Conservation (phyloP, 2,113 vertebrate genomes). For the Nyctereutes procyonoides region DNA sequence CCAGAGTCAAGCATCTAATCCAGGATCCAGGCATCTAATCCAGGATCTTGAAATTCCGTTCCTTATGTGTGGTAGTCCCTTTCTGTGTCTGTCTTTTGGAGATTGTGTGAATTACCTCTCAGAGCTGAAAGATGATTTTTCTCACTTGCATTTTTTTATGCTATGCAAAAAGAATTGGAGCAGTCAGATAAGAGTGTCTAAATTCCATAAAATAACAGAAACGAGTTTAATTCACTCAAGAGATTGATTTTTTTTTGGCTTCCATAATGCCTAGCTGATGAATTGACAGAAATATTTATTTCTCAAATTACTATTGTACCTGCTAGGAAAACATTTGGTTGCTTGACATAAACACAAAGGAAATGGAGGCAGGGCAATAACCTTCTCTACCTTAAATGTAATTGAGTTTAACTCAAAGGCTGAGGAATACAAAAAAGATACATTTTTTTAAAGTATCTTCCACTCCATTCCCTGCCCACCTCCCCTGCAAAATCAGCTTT, state of each 20-base stretch:
- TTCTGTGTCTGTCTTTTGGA: constrained; percentile 5
- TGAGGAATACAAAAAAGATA: not conserved
- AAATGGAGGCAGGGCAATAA: not conserved
- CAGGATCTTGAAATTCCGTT: not conserved
- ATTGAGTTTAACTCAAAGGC: constrained; percentile 26
- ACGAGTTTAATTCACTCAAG: constrained; percentile 50
- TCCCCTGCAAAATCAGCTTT: not conserved
- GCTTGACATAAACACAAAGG: not conserved
- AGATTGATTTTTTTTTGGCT: not conserved
- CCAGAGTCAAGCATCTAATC: constrained; percentile 5
- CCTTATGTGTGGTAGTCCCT: not conserved
- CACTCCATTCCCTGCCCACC: not conserved
- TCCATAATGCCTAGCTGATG: not conserved
- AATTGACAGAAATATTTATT: constrained; percentile 47
- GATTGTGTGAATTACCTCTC: constrained; percentile 43
- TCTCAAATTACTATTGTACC: not conserved
- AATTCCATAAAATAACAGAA: constrained; percentile 56
- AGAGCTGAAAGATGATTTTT: constrained; percentile 9
- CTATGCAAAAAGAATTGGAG: not conserved
- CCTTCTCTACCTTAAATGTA: not conserved
- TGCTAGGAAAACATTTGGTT: not conserved
- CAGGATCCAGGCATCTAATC: not conserved
- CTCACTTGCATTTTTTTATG: constrained; percentile 40
- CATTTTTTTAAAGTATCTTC: not conserved
- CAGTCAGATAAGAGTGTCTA: not conserved